These are phyloP conservation scores for Aphidius ervi DNA, from an alignment of 1,140 invertebrate genomes.

Conservation along the genomic window DNA sequence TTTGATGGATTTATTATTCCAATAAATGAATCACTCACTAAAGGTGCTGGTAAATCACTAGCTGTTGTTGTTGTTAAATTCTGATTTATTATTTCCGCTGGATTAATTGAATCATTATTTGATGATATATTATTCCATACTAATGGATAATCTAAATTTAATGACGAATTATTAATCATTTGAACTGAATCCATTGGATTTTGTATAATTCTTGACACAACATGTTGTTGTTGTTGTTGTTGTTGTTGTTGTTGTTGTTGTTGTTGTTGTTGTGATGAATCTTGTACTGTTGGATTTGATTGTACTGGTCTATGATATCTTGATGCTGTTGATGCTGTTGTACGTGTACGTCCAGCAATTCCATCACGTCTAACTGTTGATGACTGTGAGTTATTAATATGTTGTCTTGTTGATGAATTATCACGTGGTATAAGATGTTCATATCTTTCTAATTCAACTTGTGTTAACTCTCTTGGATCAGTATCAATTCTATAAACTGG, in stretches of 20 bases:
- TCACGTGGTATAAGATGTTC: slow-evolving; percentile 43
- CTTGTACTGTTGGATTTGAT: slow-evolving; percentile 1
- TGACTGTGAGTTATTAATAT: slow-evolving; percentile 18
- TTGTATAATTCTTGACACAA: too few relatives aligned
- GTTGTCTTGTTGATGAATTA: slow-evolving; percentile 4
- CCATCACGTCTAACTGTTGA: slow-evolving; percentile 29
- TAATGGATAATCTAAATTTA: too few relatives aligned
- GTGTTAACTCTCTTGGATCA: slow-evolving; percentile 46
- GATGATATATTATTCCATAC: too few relatives aligned
- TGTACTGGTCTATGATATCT: slow-evolving; percentile 23
- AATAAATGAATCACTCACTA: too few relatives aligned
- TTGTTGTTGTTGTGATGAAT: background rate
- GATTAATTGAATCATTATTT: too few relatives aligned
- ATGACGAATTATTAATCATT: too few relatives aligned
- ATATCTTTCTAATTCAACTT: slow-evolving; percentile 43
- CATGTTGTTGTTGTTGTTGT: background rate
- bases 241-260: slow-evolving; percentile 13
- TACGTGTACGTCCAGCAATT: slow-evolving; percentile 13
- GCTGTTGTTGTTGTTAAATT: background rate
- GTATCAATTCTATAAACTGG: slow-evolving; percentile 47
- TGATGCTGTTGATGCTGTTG: slow-evolving; percentile 19
- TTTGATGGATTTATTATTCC: too few relatives aligned
- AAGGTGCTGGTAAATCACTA: background rate
- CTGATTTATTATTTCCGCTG: too few relatives aligned
- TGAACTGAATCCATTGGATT: too few relatives aligned